Percentiles rank a stretch among this genome's conserved stretches.
Conservation (phyloP, 2,888 invertebrate genomes). For the Stenoptilia bipunctidactyla region DNA sequence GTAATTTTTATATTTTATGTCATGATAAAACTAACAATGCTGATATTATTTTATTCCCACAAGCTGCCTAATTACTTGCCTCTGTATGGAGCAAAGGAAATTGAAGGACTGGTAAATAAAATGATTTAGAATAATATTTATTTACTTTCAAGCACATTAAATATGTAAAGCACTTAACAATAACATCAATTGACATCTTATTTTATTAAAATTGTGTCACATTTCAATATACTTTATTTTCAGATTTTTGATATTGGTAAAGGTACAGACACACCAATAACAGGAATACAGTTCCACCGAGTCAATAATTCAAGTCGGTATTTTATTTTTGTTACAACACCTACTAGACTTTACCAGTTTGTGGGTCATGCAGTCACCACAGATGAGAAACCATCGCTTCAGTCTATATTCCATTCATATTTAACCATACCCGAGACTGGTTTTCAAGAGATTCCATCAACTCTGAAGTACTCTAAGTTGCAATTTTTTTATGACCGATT, state of each 20-base stretch:
- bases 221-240: no score
- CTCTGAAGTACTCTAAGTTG: constrained; percentile 81
- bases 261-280: constrained; percentile 83
- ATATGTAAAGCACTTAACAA: no score
- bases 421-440: constrained; percentile 78
- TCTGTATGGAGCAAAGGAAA: constrained; percentile 79
- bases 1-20: constrained; percentile 5
- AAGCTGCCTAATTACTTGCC: constrained; percentile 84
- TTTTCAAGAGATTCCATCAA: constrained; percentile 80
- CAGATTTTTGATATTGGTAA: constrained; percentile 91
- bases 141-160: no score
- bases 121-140: background rate
- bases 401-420: constrained; percentile 84
- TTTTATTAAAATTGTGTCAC: no score
- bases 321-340: constrained; percentile 87
- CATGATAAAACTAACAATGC: constrained; percentile 8
- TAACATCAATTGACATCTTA: no score
- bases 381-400: constrained; percentile 85
- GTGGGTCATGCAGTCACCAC: constrained; percentile 77
- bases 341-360: constrained; percentile 89
- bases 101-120: constrained; percentile 80
- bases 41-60: constrained; percentile 24
- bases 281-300: constrained; percentile 88
- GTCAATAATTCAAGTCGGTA: constrained; percentile 80
- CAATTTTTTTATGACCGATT: constrained; percentile 80